Conservation (phyloP, 2,888 invertebrate genomes). For the Drosophila engyochracea region DNA sequence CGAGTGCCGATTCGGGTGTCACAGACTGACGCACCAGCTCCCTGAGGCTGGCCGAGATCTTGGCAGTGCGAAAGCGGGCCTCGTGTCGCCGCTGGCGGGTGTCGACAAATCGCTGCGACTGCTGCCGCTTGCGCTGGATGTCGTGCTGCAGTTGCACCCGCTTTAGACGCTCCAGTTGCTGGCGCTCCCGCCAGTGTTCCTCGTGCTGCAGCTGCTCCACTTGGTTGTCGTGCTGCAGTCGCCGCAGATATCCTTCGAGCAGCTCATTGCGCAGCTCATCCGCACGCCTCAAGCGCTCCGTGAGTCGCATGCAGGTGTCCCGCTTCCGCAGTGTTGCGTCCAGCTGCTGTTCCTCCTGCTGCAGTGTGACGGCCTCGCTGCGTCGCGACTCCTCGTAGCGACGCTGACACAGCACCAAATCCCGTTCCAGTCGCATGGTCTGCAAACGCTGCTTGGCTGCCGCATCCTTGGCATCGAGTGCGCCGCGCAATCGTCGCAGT, state of each 20-base stretch:
- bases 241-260: conserved; percentile 80
- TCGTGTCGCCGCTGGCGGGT: conserved; percentile 77
- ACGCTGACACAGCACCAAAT: conserved; percentile 78
- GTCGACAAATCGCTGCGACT: conserved; percentile 82
- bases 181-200: conserved; percentile 83
- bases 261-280: conserved; percentile 79
- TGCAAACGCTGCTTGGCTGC: conserved; percentile 80
- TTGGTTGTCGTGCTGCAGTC: conserved; percentile 83
- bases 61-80: conserved; percentile 82
- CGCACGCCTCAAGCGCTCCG: conserved; percentile 83
- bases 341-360: conserved; percentile 83
- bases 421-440: conserved; percentile 79
- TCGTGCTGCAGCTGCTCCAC: conserved; percentile 83
- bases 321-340: conserved; percentile 82
- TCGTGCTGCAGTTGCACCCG: conserved; percentile 78
- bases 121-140: conserved; percentile 81
- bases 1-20: conserved; percentile 77
- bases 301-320: conserved; percentile 80
- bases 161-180: conserved; percentile 77
- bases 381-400: conserved; percentile 82
- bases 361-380: conserved; percentile 79
- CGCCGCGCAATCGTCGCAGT: conserved; percentile 76
- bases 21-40: conserved; percentile 84
- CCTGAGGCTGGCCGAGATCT: conserved; percentile 84
- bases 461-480: conserved; percentile 81